Evolutionary conservation across 2,797 vertebrate species (phyloP).

Genomic region (Pipistrellus nathusii): DNA sequence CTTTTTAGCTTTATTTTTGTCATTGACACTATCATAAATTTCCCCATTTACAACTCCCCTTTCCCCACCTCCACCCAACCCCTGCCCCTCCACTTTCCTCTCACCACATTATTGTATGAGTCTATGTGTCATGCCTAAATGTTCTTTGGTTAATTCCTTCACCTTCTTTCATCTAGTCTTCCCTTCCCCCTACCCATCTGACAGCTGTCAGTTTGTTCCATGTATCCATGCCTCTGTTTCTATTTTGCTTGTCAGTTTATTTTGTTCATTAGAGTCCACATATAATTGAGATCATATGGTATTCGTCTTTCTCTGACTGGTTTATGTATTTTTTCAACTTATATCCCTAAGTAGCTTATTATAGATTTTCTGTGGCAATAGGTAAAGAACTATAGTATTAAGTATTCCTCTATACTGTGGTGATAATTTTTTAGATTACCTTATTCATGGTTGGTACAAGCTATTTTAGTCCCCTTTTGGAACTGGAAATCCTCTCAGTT

Average conservation of each 20-base stretch:
- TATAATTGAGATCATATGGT: background rate
- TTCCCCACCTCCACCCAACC: background rate
- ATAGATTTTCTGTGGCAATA: background rate
- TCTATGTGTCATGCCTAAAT: background rate
- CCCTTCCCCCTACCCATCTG: background rate
- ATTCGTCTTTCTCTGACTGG: background rate
- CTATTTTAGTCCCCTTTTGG: constrained; percentile 14
- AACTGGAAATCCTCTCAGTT: background rate
- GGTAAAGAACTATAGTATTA: background rate
- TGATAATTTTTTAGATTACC: constrained; percentile 7
- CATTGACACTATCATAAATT: too few relatives aligned
- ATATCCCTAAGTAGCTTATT: background rate
- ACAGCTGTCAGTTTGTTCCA: background rate
- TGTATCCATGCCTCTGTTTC: background rate
- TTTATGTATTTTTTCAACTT: background rate
- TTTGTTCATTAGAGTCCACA: background rate
- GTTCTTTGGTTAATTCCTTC: background rate
- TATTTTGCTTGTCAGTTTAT: background rate
- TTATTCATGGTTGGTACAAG: background rate
- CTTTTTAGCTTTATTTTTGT: background rate
- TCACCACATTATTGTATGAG: background rate
- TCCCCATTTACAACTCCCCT: background rate
- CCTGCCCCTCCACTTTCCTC: background rate
- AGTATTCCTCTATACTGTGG: background rate
- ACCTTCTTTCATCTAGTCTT: background rate